These are phyloP conservation scores for Lutjanus argentimaculatus DNA, from an alignment of 2,797 vertebrate species.

Conservation along the genomic window DNA sequence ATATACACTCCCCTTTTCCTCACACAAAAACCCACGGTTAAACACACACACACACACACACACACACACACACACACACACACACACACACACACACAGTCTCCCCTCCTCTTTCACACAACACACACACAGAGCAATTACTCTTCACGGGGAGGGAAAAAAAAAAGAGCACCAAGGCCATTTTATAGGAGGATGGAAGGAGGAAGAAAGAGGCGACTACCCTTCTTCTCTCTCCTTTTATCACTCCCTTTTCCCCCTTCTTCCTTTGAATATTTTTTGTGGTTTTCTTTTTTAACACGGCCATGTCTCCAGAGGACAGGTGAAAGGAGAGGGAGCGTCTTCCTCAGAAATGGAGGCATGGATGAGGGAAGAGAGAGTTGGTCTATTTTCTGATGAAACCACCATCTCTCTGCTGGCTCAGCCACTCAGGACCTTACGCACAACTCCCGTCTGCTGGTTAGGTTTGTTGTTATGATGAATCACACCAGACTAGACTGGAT, in stretches of 20 bases:
- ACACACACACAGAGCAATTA: slow-evolving; percentile 75
- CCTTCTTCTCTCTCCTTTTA: slow-evolving; percentile 52
- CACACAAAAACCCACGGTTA: slow-evolving; percentile 52
- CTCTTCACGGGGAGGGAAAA: slow-evolving; percentile 67
- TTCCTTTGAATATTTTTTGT: slow-evolving; percentile 39
- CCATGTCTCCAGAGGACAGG: slow-evolving; percentile 65
- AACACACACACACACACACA: slow-evolving; percentile 47
- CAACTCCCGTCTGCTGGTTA: slow-evolving; percentile 28
- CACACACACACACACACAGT: slow-evolving; percentile 29
- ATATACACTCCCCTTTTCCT: slow-evolving; percentile 56
- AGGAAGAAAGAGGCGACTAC: slow-evolving; percentile 58
- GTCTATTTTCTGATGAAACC: slow-evolving; percentile 37
- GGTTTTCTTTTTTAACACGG: slow-evolving; percentile 39
- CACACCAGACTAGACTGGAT: slow-evolving; percentile 47
- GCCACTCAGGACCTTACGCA: slow-evolving; percentile 15
- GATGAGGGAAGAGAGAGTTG: neutral
- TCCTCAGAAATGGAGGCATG: slow-evolving; percentile 23
- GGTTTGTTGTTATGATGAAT: slow-evolving; percentile 48
- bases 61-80: slow-evolving; percentile 53
- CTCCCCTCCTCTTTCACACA: slow-evolving; percentile 40
- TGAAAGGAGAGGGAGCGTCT: slow-evolving; percentile 55
- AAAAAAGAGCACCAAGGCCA: slow-evolving; percentile 77
- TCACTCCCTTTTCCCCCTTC: slow-evolving; percentile 38
- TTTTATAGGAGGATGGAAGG: slow-evolving; percentile 73
- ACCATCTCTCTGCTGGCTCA: slow-evolving; percentile 16